Evolutionary conservation across 2,797 vertebrate species (phyloP).

Genomic region (Emys orbicularis): DNA sequence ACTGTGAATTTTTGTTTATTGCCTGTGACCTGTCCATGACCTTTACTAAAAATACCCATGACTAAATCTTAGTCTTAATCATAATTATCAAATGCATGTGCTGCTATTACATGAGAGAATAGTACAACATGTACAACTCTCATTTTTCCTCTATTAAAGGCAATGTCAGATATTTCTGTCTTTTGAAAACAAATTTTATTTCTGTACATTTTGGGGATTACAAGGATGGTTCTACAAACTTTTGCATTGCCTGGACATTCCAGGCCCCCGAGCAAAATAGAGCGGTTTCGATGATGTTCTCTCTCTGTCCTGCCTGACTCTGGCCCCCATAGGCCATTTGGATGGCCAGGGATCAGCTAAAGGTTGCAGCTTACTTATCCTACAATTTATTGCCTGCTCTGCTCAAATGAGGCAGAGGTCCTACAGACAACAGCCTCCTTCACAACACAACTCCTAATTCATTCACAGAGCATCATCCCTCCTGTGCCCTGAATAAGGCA

Average conservation of each 20-base stretch:
- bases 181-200: neutral
- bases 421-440: rapidly evolving
- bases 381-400: neutral
- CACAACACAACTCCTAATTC: neutral
- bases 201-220: neutral
- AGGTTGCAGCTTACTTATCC: neutral
- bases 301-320: neutral
- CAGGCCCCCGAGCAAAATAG: neutral
- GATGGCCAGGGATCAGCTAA: neutral
- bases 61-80: neutral
- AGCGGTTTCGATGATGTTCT: neutral
- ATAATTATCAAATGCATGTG: neutral
- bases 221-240: neutral
- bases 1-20: too few species aligned
- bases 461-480: neutral
- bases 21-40: too few species aligned
- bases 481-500: neutral
- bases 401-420: neutral
- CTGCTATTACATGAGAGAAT: neutral
- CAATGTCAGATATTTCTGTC: neutral
- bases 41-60: too few species aligned
- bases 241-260: neutral
- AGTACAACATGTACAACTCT: neutral
- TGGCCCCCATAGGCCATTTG: neutral
- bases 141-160: neutral